Base-by-base conservation (phyloP, 1,140 invertebrate genomes). In the Catajapyx aquilonaris region DNA sequence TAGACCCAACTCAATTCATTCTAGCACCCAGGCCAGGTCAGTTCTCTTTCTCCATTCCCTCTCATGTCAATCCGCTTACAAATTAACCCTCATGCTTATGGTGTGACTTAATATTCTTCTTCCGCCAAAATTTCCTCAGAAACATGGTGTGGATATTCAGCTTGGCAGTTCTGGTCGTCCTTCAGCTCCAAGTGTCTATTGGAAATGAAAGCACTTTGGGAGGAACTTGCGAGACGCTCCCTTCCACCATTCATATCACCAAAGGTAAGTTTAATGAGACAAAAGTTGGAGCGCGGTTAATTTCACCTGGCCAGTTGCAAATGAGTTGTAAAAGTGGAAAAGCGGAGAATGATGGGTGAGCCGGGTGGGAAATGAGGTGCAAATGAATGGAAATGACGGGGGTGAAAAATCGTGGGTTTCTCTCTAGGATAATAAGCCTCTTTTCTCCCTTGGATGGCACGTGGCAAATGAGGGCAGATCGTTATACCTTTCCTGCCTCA, bases 171-270 rank as follows among this genome's bases (percentile, higher is more conserved):
- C n/a, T n/a, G n/a, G n/a, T n/a, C n/a, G n/a, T n/a, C n/a, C n/a
- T n/a, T n/a, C n/a, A n/a, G n/a, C n/a, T n/a, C n/a, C n/a, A n/a
- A n/a, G n/a, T n/a, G n/a, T n/a, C n/a, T n/a, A n/a, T n/a, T n/a
- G n/a, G n/a, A n/a, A n/a, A n/a, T n/a, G n/a, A n/a, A n/a, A n/a
- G n/a, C n/a, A n/a, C n/a, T n/a, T n/a, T n/a, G n/a, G 66, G 68
- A 39, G 68, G 73, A 52, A 69, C 66, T 40, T 81, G 79, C 52
- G 78, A 81, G 54, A 81, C 76, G 5, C 53, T 83, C 5, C 74
- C 76, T 23, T 78, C 77, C 2, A 73, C 79, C 48, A 68, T 84
- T 40, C 77, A 81, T 50, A 62, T 84, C 39, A 73, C 71, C 32
- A 83, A 83, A 66, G 74, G 73, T 75, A 54, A 40, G 41, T 40